phyloP scores from a whole-genome alignment of 2,797 vertebrate genomes.

The Coracias cyanogaster region DNA sequence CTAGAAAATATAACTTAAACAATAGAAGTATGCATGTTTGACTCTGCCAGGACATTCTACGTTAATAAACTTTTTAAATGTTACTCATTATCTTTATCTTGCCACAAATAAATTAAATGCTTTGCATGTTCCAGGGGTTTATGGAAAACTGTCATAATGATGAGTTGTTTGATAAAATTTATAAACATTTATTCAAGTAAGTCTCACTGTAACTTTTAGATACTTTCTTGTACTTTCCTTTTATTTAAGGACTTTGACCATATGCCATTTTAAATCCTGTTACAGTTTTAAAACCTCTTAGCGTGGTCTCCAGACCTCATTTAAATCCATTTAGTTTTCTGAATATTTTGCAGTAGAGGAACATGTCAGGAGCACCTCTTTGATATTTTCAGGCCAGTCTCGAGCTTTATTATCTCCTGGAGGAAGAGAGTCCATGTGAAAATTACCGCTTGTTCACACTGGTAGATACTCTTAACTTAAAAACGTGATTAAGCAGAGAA shows the following conservation, averaged over 20 bases:
- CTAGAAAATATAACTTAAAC: conserved; percentile 46
- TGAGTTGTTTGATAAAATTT: conserved; percentile 52
- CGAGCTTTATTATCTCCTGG: not conserved
- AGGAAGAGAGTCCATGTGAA: not conserved
- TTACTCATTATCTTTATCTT: conserved; percentile 54
- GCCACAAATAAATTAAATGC: conserved; percentile 45
- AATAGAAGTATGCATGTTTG: conserved; percentile 15
- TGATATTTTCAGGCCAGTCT: not conserved
- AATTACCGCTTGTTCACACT: not conserved
- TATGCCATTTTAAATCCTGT: not conserved
- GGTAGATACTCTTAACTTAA: not conserved
- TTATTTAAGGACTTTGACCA: conserved; percentile 32
- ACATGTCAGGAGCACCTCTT: not conserved
- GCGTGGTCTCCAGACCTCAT: not conserved
- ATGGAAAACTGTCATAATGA: conserved; percentile 63
- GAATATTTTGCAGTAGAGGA: not conserved
- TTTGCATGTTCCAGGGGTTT: conserved; percentile 28
- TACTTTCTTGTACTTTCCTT: conserved; percentile 24
- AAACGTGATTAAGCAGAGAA: not conserved
- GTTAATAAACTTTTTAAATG: conserved; percentile 44
- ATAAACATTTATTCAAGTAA: conserved; percentile 54
- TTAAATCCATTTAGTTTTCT: conserved; percentile 3
- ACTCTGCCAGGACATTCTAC: conserved; percentile 18
- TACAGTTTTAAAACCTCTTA: conserved; percentile 22
- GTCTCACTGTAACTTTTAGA: conserved; percentile 37